Base-by-base conservation (phyloP, 1,140 invertebrate genomes). In the Cyphomyrmex costatus region DNA sequence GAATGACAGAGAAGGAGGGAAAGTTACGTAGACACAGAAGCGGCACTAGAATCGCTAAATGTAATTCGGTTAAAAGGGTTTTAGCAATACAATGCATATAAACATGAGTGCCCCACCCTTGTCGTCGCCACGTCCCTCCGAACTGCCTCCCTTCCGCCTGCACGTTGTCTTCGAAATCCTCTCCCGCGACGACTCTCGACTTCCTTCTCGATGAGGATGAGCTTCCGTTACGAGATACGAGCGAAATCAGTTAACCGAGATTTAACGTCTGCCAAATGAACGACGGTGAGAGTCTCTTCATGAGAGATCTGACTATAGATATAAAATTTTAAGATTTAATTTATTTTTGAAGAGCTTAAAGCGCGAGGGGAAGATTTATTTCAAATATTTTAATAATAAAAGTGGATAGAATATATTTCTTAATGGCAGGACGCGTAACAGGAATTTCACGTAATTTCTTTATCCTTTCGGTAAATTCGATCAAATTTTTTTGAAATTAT, bases 51-150 rank as follows among this genome's bases (percentile, higher is more conserved):
- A 95, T 95, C 92, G 92, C 93, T 94, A 94, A 95, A 95, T 95
- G 94, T 95, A 95, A 94, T 95, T 95, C 93, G 92, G 94, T 94
- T 95, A 94, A 95, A 95, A 95, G 93, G 94, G 94, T 95, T 95
- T 95, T 95, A 94, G 94, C 93, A 94, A 95, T 95, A 95, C 93
- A 95, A 95, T 95, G 94, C 94, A 94, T 95, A 95, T 94, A 95
- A 93, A 95, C 94, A 95, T 95, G 94, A 95, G 94, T 91, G 78
- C 77, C 73, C 88, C 84, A 87, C 87, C 89, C 73, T 83, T 46
- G 76, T 83, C 87, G 74, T 82, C 85, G 65, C 76, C 78, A 65
- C 80, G 80, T 83, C 79, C 79, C 73, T 80, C 46, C 46, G 46
- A 80, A 60, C 53, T 73, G 33, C 56, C 85, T 86, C 86, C 74